Evolutionary conservation across 2,113 vertebrate species (phyloP), one percentile per base, ranked within the genome.

Genomic region (Oreochromis tanganicae): DNA sequence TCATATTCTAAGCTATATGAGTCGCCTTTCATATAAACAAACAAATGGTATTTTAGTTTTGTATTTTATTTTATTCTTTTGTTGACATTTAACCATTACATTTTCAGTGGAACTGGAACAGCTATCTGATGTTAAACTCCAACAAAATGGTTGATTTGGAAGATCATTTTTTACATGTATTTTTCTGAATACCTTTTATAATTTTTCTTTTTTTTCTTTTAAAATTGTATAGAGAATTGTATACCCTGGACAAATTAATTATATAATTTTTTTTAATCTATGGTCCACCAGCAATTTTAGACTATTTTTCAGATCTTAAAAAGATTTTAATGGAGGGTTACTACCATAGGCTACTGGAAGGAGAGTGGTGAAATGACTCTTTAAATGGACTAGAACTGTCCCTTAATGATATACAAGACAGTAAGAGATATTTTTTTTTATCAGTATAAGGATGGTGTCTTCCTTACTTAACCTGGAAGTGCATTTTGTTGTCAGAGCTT

Each of bases 311-410:
- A 14, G 5, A 14, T 46, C 3, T 6, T 48, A 48, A 16, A 48
- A 48, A 17, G 14, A 16, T 50, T 50, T 50, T 6, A 50, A 50
- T 17, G 48, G 6, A 50, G 48, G 7, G 29, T 34, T 36, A 63
- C 57, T 61, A 32, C 8, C 29, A 61, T 16, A 61, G 57, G 29
- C 16, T 32, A 0, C 29, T 5, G 0, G 21, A 21, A 21, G 21
- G 21, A 27, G 4, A 1, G 32, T 36, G 16, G 32, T 10, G 9
- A 63, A 63, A 19, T 36, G 16, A 63, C 59, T 16, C 9, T 0
- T 36, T 63, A 63, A 63, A 63, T 63, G 59, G 17, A 34, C 59
- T 16, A 63, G 32, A 34, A 19, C 59, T 34, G 1, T 63, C 59
- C 59, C 59, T 63, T 34, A 63, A 11, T 36, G 17, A 61, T 61